Evolutionary conservation across 2,888 invertebrate species (phyloP), one percentile per base, ranked within the genome.

Genomic region (Hololepta plana): DNA sequence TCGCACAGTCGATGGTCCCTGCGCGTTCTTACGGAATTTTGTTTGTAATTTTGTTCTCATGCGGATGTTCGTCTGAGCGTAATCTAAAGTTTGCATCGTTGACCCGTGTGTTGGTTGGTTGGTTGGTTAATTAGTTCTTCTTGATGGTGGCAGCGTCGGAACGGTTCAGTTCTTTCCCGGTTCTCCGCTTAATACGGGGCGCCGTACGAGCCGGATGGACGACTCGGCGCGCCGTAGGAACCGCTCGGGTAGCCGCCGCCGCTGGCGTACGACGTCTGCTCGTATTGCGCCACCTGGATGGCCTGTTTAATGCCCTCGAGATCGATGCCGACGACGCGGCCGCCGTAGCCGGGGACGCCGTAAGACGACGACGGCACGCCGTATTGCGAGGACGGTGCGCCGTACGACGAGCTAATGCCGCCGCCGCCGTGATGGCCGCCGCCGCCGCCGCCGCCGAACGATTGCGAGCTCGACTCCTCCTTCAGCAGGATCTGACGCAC

Each of bases 271-370:
- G 57, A 58, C 35, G 44, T 53, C 58, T 81, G 80, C 40, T 74
- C 67, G 64, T 72, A 82, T 46, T 84, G 81, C 21, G 84, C 84
- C 35, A 84, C 82, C 53, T 84, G 82, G 57, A 84, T 76, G 41
- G 81, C 82, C 44, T 81, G 82, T 45, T 79, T 76, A 45, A 82
- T 76, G 35, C 77, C 81, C 44, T 82, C 84, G 36, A 84, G 71
- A 55, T 80, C 74, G 55, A 84, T 73, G 38, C 82, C 84, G 39
- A 81, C 79, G 29, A 84, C 81, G 41, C 74, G 67, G 30, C 45
- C 42, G 34, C 53, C 50, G 33, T 44, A 46, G 45, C 53, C 57
- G 46, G 55, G 73, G 35, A 62, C 73, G 34, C 74, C 75, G 54
- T 74, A 74, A 33, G 60, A 60, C 1, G 72, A 60, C 24, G 72